Base-by-base conservation (phyloP, 2,113 vertebrate species). In the Hemibagrus wyckioides region DNA sequence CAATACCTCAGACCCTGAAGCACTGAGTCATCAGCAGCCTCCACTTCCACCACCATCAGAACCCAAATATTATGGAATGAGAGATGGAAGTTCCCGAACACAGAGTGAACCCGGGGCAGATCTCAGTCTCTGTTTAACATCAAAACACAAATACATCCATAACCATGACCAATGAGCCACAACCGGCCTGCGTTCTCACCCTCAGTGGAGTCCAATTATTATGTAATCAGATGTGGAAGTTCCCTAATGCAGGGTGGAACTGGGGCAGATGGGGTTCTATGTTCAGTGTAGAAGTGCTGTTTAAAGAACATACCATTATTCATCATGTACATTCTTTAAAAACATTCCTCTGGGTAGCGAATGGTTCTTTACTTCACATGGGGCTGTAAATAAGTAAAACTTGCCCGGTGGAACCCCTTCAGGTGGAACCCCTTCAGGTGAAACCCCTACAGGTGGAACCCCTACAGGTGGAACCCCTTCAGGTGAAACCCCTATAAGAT, bases 51-150 rank as follows among this genome's bases (percentile, higher is more conserved):
- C 6, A 21, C 48, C 4, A 21, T 54, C 76, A 54, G 15, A 54
- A 54, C n/a, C n/a, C n/a, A 56, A 56, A 80, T 50, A 17, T 80
- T 80, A 54, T 13, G 4, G 4, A 33, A 56, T 80, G 15, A 56
- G 8, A 56, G 4, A n/a, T 56, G 14, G 19, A 39, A 71, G 67
- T 71, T 71, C 33, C 67, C 23, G 1, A 79, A 79, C 28, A 15
- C 44, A 30, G 28, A n/a, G 75, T 79, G 75, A 30, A 79, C 15
- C 75, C 3, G n/a, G 75, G 76, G 76, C n/a, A 54, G 50, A 79
- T 79, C 76, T 8, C 50, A 33, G 75, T n/a, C 41, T 50, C 28
- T 75, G 71, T 75, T 75, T 75, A 48, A 75, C 73, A 76, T 30
- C 48, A 50, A 79, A 79, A 79, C 76, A 52, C 9, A n/a, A 14